Evolutionary conservation across 1,140 invertebrate species (phyloP).

Genomic region (Procambarus virginalis): DNA sequence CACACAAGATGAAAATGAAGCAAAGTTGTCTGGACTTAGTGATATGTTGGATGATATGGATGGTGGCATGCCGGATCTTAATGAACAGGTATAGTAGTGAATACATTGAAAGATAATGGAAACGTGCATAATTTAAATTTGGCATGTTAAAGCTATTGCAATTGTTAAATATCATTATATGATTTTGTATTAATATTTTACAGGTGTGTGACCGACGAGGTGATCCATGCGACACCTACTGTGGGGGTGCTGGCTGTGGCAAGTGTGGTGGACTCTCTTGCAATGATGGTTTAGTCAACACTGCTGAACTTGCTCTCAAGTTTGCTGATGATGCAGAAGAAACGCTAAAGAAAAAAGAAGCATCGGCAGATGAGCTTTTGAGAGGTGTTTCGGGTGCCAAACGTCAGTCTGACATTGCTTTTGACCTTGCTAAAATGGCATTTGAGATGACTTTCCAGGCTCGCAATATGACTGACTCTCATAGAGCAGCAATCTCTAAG

Average conservation of each 20-base stretch:
- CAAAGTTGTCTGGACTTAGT: slow-evolving; percentile 80
- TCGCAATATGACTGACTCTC: slow-evolving; percentile 78
- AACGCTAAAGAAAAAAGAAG: slow-evolving; percentile 87
- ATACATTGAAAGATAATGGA: no score
- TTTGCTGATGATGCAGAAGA: slow-evolving; percentile 88
- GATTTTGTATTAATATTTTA: slow-evolving; percentile 42
- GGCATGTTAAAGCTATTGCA: background rate
- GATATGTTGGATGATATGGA: slow-evolving; percentile 82
- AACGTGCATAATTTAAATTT: background rate
- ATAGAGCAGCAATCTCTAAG: slow-evolving; percentile 77
- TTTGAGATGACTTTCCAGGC: slow-evolving; percentile 77
- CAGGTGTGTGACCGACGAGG: slow-evolving; percentile 91
- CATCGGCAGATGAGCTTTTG: slow-evolving; percentile 79
- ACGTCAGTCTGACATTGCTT: slow-evolving; percentile 77
- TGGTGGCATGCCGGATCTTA: slow-evolving; percentile 86
- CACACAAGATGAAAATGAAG: slow-evolving; percentile 79
- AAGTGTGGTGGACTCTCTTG: slow-evolving; percentile 93
- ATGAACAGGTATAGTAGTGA: slow-evolving; percentile 78
- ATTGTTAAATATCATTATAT: background rate
- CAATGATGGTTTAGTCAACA: slow-evolving; percentile 89
- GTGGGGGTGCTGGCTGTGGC: slow-evolving; percentile 95
- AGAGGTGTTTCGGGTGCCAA: slow-evolving; percentile 79
- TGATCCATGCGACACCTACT: slow-evolving; percentile 89
- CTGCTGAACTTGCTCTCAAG: slow-evolving; percentile 88
- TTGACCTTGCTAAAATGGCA: slow-evolving; percentile 78